phyloP scores from a whole-genome alignment of 1,140 invertebrate species.

The Sipha flava region DNA sequence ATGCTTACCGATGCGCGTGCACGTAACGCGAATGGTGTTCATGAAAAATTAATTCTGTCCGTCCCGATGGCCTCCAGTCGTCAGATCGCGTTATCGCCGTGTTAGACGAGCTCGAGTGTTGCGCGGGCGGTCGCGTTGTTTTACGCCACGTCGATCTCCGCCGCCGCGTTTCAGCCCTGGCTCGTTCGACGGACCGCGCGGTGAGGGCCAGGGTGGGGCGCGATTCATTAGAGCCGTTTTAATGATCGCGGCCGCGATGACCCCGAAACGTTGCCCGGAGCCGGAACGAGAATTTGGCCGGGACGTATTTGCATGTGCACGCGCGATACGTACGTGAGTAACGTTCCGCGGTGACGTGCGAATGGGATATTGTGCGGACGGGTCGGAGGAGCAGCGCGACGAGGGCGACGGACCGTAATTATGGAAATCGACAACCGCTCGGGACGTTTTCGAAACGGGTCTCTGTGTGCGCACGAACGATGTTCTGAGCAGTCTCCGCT shows the following conservation, averaged over 20 bases:
- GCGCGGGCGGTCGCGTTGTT: too few relatives aligned
- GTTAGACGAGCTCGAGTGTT: too few relatives aligned
- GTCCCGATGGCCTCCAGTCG: neutral
- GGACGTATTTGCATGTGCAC: neutral
- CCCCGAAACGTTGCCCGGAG: neutral
- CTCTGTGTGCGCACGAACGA: too few relatives aligned
- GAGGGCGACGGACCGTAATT: neutral
- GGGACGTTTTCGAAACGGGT: neutral
- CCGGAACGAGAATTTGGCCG: neutral
- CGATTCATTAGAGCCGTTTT: neutral
- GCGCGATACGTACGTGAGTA: neutral
- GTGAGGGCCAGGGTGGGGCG: too few relatives aligned
- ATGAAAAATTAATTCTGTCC: neutral
- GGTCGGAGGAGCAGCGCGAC: too few relatives aligned
- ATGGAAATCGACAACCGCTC: neutral
- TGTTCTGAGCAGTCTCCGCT: too few relatives aligned
- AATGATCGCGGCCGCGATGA: neutral
- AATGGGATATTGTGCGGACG: neutral
- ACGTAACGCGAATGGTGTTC: neutral
- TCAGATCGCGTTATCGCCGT: neutral
- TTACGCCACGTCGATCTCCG: too few relatives aligned
- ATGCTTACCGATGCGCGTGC: too few relatives aligned
- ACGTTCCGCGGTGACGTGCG: neutral
- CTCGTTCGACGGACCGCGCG: too few relatives aligned
- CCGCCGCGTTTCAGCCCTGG: neutral